Percentiles rank a stretch among this genome's conserved stretches.
phyloP scores from a whole-genome alignment of 2,888 invertebrate genomes.

The Camponotus fellah region DNA sequence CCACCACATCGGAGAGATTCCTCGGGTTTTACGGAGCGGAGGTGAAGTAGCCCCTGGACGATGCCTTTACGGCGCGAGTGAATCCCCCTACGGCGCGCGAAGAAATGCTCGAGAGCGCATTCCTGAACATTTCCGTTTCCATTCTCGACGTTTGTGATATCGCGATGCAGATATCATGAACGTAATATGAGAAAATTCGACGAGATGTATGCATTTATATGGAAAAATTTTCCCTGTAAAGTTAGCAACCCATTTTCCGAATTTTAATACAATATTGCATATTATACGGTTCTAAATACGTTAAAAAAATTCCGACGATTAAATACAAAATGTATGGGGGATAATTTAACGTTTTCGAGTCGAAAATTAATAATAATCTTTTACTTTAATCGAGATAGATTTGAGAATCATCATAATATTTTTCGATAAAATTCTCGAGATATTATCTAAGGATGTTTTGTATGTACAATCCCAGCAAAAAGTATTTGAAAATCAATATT shows the following conservation, averaged over 20 bases:
- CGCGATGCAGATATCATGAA: background rate
- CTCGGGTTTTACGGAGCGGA: slow-evolving; percentile 45
- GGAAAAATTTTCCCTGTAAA: background rate
- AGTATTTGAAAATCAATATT: no score
- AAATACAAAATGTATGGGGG: background rate
- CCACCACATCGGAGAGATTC: slow-evolving; percentile 41
- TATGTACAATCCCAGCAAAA: no score
- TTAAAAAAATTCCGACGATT: background rate
- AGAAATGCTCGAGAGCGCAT: background rate
- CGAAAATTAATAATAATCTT: background rate
- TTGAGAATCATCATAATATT: background rate
- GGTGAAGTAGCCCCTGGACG: slow-evolving; percentile 32
- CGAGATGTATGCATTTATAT: background rate
- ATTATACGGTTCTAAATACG: background rate
- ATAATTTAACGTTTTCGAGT: background rate
- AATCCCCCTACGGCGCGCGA: background rate
- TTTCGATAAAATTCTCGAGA: background rate
- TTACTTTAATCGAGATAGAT: background rate
- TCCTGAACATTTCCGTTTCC: background rate
- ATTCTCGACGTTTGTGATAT: background rate
- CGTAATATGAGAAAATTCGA: background rate
- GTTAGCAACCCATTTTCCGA: background rate
- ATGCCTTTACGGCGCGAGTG: slow-evolving; percentile 5
- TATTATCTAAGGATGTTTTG: background rate
- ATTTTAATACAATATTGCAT: background rate